These are phyloP conservation scores for Ruditapes philippinarum DNA, from an alignment of 1,140 invertebrate genomes.

Conservation along the genomic window DNA sequence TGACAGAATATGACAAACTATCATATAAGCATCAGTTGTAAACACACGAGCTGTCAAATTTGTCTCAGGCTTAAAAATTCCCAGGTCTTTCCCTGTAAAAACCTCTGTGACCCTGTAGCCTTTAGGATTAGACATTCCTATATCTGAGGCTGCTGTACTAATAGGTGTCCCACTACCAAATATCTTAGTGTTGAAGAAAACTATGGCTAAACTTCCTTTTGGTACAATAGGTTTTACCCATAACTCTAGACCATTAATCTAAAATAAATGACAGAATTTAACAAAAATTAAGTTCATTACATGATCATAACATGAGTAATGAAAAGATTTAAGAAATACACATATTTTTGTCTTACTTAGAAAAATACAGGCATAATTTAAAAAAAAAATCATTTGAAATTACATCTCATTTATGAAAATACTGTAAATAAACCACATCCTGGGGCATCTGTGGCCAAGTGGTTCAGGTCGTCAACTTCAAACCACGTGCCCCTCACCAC, in stretches of 20 bases:
- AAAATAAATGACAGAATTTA: conserved; percentile 17
- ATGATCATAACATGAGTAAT: too few relatives aligned
- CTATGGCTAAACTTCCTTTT: conserved; percentile 73
- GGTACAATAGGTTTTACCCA: conserved; percentile 78
- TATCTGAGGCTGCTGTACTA: conserved; percentile 90
- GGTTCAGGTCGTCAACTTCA: too few relatives aligned
- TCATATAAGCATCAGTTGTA: conserved; percentile 66
- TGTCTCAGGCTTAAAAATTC: conserved; percentile 93
- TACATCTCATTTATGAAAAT: too few relatives aligned
- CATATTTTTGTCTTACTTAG: too few relatives aligned
- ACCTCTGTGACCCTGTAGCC: conserved; percentile 94
- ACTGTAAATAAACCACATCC: too few relatives aligned
- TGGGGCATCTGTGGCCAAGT: too few relatives aligned
- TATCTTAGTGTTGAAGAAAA: conserved; percentile 73
- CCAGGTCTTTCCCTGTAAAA: conserved; percentile 83
- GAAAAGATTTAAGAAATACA: too few relatives aligned
- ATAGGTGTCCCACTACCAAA: conserved; percentile 68
- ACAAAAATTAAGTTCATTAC: too few relatives aligned
- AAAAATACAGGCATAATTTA: too few relatives aligned
- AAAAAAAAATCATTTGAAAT: too few relatives aligned
- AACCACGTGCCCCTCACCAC: too few relatives aligned
- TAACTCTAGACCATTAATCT: conserved; percentile 71
- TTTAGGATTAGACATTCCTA: conserved; percentile 92
- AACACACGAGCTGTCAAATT: conserved; percentile 96
- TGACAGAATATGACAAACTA: conserved; percentile 43